Conservation (phyloP, 2,113 vertebrate genomes). For the Ascaphus truei region DNA sequence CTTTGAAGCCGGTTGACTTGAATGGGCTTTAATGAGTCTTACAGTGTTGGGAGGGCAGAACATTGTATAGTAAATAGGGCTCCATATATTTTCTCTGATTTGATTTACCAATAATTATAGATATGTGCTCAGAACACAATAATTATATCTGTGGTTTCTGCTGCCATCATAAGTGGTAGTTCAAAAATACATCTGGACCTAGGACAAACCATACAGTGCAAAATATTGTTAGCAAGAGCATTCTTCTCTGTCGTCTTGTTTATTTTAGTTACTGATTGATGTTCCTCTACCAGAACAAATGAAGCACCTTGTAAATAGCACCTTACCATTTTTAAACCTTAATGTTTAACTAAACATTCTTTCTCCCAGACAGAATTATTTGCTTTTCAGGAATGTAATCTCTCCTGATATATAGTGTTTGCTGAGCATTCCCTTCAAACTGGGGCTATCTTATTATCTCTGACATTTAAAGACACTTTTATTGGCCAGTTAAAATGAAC, state of each 20-base stretch:
- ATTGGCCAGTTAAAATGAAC: neutral
- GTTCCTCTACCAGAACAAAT: conserved; percentile 8
- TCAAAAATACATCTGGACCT: neutral
- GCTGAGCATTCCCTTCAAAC: neutral
- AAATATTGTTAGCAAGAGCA: neutral
- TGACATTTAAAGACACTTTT: neutral
- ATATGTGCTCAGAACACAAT: neutral
- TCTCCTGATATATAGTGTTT: conserved; percentile 31
- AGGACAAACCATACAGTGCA: neutral
- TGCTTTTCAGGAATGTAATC: conserved; percentile 33
- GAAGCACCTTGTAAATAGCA: conserved; percentile 26
- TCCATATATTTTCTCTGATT: too few species aligned
- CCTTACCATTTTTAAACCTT: neutral
- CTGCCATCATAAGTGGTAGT: neutral
- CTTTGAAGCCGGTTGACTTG: too few species aligned
- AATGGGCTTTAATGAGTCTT: too few species aligned
- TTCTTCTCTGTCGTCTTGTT: conserved; percentile 17
- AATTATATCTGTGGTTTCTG: neutral
- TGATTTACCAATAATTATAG: neutral
- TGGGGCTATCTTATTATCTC: neutral
- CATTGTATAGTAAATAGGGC: too few species aligned
- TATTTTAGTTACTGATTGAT: conserved; percentile 22
- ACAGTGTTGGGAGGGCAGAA: too few species aligned
- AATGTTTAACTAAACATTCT: conserved; percentile 32
- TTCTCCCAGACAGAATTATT: conserved; percentile 21